These are phyloP conservation scores for Cheilosia urbana DNA, from an alignment of 2,888 invertebrate genomes.

Conservation along the genomic window DNA sequence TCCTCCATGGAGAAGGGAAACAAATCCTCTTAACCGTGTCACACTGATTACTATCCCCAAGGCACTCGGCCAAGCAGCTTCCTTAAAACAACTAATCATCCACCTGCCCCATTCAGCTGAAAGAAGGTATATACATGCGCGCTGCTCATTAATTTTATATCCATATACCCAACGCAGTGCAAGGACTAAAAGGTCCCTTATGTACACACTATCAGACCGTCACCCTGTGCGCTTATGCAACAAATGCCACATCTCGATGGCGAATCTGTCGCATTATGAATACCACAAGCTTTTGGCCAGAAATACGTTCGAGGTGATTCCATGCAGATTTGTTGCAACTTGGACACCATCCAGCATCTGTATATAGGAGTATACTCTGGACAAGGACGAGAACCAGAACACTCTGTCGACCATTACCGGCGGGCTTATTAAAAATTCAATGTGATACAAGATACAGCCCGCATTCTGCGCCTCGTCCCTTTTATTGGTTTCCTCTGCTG, in stretches of 20 bases:
- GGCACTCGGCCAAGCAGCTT: slow-evolving; percentile 65
- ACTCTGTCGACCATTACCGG: slow-evolving; percentile 29
- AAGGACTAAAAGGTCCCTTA: slow-evolving; percentile 28
- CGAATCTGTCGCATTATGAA: slow-evolving; percentile 67
- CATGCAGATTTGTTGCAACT: slow-evolving; percentile 59
- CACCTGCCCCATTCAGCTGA: slow-evolving; percentile 16
- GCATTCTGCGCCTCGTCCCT: slow-evolving; percentile 24
- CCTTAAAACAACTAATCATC: slow-evolving; percentile 31
- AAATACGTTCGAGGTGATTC: slow-evolving; percentile 35
- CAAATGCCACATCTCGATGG: slow-evolving; percentile 55
- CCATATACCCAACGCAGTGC: slow-evolving; percentile 2
- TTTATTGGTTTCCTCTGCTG: slow-evolving; percentile 50
- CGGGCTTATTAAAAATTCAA: slow-evolving; percentile 74
- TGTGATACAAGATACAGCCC: slow-evolving; percentile 35
- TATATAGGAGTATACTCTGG: slow-evolving; percentile 1
- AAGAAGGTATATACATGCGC: slow-evolving; percentile 11
- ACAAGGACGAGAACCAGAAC: slow-evolving; percentile 38
- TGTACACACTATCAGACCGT: not conserved
- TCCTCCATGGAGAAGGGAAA: slow-evolving; percentile 38
- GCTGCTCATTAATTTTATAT: slow-evolving; percentile 70
- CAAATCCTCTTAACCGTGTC: slow-evolving; percentile 48
- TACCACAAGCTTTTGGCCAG: slow-evolving; percentile 60
- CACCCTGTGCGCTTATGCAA: slow-evolving; percentile 47
- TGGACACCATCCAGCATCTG: slow-evolving; percentile 54
- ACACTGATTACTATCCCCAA: slow-evolving; percentile 64